Conservation (phyloP, 2,113 vertebrate genomes). For the Xenotilapia flavipinnis region DNA sequence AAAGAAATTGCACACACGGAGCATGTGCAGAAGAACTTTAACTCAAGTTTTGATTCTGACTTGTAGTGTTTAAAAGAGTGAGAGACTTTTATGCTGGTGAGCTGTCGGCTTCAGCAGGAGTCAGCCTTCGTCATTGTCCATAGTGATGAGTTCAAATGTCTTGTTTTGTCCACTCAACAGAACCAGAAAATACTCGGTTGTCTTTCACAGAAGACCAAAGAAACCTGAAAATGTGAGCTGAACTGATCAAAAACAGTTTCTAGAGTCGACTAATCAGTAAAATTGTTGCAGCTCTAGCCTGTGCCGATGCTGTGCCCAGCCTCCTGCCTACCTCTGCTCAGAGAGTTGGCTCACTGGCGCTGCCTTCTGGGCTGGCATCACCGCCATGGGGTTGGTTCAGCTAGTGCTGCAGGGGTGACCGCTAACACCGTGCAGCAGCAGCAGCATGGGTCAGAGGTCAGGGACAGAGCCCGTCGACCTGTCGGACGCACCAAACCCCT, state of each 20-base stretch:
- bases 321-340: conserved; percentile 71
- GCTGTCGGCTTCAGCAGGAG: no score
- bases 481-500: conserved; percentile 57
- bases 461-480: conserved; percentile 25
- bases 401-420: not conserved
- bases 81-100: not conserved
- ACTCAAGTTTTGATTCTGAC: not conserved
- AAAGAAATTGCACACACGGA: not conserved
- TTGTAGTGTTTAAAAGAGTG: not conserved
- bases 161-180: not conserved
- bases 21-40: not conserved
- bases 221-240: not conserved
- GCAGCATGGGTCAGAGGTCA: conserved; percentile 29
- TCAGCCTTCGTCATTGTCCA: not conserved
- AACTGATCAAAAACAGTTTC: not conserved
- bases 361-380: conserved; percentile 66
- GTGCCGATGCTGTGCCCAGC: conserved; percentile 65
- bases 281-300: not conserved
- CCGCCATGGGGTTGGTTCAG: conserved; percentile 31
- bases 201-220: not conserved
- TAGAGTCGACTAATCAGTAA: not conserved
- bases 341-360: conserved; percentile 70
- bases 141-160: not conserved
- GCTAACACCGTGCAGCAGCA: not conserved
- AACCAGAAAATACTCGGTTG: not conserved